phyloP scores from a whole-genome alignment of 2,888 invertebrate genomes.

The Augochlorella aurata region DNA sequence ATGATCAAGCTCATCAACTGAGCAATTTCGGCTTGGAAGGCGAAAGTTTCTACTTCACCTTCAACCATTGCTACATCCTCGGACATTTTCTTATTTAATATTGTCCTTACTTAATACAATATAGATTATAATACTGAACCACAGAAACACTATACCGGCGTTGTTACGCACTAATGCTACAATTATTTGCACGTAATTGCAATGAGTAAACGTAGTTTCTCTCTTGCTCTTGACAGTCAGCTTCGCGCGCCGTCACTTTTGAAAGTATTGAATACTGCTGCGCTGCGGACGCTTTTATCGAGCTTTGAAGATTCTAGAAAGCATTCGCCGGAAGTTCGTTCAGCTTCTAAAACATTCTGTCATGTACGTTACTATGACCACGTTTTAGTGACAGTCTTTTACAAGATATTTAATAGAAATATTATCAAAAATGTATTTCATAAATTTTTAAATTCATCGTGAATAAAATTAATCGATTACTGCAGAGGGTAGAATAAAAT shows the following conservation, averaged over 20 bases:
- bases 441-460: background rate
- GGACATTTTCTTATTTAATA: slow-evolving; percentile 73
- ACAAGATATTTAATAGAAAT: background rate
- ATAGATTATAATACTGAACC: slow-evolving; percentile 11
- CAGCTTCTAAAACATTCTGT: slow-evolving; percentile 71
- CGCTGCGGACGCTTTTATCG: slow-evolving; percentile 69
- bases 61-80: slow-evolving; percentile 84
- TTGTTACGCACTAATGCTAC: background rate
- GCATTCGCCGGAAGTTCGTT: slow-evolving; percentile 59
- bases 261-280: slow-evolving; percentile 62
- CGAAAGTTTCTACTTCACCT: slow-evolving; percentile 97
- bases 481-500: background rate
- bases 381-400: background rate
- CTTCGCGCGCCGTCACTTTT: slow-evolving; percentile 47
- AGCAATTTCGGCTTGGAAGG: slow-evolving; percentile 99
- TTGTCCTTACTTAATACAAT: background rate
- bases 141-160: background rate
- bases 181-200: slow-evolving; percentile 1
- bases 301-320: slow-evolving; percentile 72
- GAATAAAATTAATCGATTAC: background rate
- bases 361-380: slow-evolving; percentile 24
- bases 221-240: slow-evolving; percentile 6
- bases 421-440: background rate
- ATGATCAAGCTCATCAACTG: slow-evolving; percentile 99
- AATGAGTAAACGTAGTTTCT: background rate